Conservation (phyloP, 2,113 vertebrate species). For the Microtus oregoni region DNA sequence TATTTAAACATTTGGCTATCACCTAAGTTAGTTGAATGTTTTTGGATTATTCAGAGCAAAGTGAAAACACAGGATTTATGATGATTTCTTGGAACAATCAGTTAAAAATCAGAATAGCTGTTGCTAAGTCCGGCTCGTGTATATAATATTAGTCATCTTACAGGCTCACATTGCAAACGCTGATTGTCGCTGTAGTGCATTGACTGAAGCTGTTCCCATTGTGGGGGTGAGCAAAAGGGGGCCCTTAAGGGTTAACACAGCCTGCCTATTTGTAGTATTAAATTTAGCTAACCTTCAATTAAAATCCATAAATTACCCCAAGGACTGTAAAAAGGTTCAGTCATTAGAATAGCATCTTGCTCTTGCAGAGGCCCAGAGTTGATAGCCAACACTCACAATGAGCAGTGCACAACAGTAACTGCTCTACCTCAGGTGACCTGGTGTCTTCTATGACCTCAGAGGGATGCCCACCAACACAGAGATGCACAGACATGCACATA, state of each 20-base stretch:
- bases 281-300: neutral
- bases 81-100: conserved; percentile 10
- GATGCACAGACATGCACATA: neutral
- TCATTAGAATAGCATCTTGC: neutral
- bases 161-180: neutral
- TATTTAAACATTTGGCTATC: neutral
- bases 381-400: neutral
- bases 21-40: neutral
- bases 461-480: neutral
- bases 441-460: neutral
- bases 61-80: neutral
- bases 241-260: neutral
- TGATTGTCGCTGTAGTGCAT: neutral
- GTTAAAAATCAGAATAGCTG: conserved; percentile 4
- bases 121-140: neutral
- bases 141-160: too few species aligned
- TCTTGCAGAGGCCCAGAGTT: neutral
- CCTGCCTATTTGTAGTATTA: neutral
- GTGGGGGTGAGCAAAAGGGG: neutral
- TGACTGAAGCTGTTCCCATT: neutral
- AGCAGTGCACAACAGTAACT: neutral
- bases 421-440: too few species aligned
- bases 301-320: neutral
- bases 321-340: neutral
- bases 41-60: conserved; percentile 23